A percentile compares a stretch with the other conserved stretches of the same genome.
Evolutionary conservation across 2,888 invertebrate genomes (phyloP).

Genomic region (Nezara viridula): DNA sequence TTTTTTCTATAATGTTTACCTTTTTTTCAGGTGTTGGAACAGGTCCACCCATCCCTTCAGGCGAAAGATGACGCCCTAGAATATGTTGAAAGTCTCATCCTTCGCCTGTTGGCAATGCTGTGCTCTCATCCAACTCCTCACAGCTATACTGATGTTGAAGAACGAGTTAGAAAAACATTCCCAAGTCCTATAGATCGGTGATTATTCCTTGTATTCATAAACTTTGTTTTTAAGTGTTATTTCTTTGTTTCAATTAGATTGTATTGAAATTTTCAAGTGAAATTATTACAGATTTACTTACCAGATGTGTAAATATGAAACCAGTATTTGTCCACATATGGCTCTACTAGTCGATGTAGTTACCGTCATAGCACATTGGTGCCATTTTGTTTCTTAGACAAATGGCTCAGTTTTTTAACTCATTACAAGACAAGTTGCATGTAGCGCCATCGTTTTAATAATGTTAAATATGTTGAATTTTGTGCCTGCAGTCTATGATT

Average conservation of each 20-base stretch:
- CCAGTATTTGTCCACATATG: no score
- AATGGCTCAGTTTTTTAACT: no score
- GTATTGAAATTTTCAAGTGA: not conserved
- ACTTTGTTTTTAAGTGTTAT: not conserved
- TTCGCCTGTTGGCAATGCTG: constrained; percentile 88
- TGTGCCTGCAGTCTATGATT: no score
- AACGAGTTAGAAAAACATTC: constrained; percentile 90
- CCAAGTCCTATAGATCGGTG: constrained; percentile 91
- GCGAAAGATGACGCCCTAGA: constrained; percentile 91
- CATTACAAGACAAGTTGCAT: no score
- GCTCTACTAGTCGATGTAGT: no score
- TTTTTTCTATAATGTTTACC: not conserved
- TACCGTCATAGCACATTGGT: no score
- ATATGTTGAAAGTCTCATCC: constrained; percentile 92
- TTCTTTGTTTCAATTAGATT: not conserved
- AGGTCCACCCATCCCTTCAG: constrained; percentile 88
- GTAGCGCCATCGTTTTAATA: no score
- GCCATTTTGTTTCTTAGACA: no score
- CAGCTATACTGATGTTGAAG: constrained; percentile 92
- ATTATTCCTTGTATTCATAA: not conserved
- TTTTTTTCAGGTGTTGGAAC: constrained; percentile 83
- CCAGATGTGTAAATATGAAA: no score
- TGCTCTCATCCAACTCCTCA: constrained; percentile 85
- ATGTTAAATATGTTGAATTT: no score
- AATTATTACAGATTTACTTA: not conserved